Percentiles rank a stretch among this genome's conserved stretches.
These are phyloP conservation scores for Apotomis betuletana DNA, from an alignment of 2,888 invertebrate species.

Conservation along the genomic window DNA sequence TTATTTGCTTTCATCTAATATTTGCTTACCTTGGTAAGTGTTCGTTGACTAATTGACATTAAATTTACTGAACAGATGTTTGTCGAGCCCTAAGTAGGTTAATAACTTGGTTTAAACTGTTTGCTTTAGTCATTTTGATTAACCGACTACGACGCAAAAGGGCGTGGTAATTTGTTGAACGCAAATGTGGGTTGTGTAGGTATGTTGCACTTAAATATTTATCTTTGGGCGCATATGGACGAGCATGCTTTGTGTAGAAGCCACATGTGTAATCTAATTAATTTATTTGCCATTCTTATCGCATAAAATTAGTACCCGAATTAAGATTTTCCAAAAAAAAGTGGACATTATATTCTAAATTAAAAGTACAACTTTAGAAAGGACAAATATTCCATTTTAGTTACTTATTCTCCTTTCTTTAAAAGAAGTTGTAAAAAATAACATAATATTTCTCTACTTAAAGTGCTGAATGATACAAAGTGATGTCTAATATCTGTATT, in stretches of 20 bases:
- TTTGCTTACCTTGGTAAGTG: conserved; percentile 39
- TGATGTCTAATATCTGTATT: neutral
- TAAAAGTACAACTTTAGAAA: no score
- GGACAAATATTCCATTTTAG: no score
- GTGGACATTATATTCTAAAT: no score
- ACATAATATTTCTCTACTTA: neutral
- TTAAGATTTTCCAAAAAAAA: no score
- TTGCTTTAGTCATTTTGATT: conserved; percentile 20
- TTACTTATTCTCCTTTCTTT: no score
- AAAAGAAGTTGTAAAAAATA: no score
- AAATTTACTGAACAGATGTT: conserved; percentile 31
- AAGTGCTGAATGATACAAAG: neutral
- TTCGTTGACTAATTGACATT: conserved; percentile 31
- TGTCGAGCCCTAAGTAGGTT: conserved; percentile 28
- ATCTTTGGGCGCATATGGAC: no score
- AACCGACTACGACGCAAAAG: conserved; percentile 5
- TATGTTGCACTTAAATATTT: neutral
- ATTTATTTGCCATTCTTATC: no score
- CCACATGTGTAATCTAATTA: no score
- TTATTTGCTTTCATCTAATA: conserved; percentile 39
- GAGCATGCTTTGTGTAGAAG: no score
- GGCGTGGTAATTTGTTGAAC: conserved; percentile 5
- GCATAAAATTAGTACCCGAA: no score
- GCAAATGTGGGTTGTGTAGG: conserved; percentile 10
- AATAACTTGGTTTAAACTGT: conserved; percentile 27